Conservation (phyloP, 2,113 vertebrate genomes). For the Oreotrochilus melanogaster region DNA sequence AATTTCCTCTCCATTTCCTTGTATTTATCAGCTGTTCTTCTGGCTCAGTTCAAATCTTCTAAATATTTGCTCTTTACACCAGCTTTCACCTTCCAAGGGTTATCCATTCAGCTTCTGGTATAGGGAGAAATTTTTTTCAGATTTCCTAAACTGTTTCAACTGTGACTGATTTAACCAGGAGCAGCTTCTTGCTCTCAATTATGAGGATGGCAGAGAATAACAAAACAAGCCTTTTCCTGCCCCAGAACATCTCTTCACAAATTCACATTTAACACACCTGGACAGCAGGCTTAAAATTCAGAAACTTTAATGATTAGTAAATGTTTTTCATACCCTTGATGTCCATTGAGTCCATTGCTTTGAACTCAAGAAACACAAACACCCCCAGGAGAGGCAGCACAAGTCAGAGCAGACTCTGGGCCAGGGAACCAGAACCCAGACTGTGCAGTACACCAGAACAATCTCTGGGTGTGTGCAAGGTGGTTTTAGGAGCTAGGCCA, state of each 20-base stretch:
- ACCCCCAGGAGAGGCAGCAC: not conserved
- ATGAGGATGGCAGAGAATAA: not conserved
- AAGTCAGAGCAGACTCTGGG: not conserved
- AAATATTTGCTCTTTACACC: not conserved
- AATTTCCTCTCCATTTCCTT: slow-evolving; percentile 49
- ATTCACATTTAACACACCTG: not conserved
- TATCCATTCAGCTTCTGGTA: not conserved
- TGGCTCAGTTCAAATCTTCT: not conserved
- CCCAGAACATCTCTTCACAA: not conserved
- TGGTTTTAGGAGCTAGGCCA: not conserved
- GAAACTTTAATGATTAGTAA: not conserved
- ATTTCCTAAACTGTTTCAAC: not conserved
- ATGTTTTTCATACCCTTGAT: not conserved
- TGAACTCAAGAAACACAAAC: not conserved
- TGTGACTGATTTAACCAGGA: not conserved
- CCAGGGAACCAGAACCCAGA: rapidly evolving
- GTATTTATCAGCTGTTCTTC: slow-evolving; percentile 6
- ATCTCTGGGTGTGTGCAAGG: not conserved
- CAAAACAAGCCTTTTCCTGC: not conserved
- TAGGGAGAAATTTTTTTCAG: not conserved
- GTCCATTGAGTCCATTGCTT: not conserved
- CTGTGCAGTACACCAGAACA: rapidly evolving
- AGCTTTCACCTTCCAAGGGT: not conserved
- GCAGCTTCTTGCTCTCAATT: not conserved
- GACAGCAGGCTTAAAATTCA: not conserved